Evolutionary conservation across 2,113 vertebrate genomes (phyloP).

Genomic region (Tautogolabrus adspersus): DNA sequence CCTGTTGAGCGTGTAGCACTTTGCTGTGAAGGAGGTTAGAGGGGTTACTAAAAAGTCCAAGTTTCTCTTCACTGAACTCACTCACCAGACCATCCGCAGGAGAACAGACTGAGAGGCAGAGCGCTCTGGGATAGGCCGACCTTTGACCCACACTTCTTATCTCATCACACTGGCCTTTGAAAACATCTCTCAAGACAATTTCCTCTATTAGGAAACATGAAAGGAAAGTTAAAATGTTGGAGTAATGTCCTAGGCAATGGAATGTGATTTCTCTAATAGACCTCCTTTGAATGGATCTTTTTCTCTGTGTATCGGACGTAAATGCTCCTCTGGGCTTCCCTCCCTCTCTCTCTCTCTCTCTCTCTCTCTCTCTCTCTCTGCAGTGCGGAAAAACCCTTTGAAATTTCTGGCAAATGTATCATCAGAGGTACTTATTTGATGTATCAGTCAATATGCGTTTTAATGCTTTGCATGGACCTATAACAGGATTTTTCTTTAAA

Average conservation of each 20-base stretch:
- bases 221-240: conserved; percentile 29
- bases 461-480: conserved; percentile 5
- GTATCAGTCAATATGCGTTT: conserved; percentile 21
- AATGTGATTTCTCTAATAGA: conserved; percentile 34
- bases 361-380: conserved; percentile 4
- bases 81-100: conserved; percentile 24
- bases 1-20: conserved; percentile 32
- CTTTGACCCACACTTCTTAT: conserved; percentile 15
- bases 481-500: conserved; percentile 15
- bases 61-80: conserved; percentile 12
- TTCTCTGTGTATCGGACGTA: conserved; percentile 32
- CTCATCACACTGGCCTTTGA: conserved; percentile 10
- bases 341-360: not conserved
- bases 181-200: conserved; percentile 27
- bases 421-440: conserved; percentile 31
- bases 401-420: conserved; percentile 20
- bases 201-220: conserved; percentile 46
- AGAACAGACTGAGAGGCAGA: conserved; percentile 18
- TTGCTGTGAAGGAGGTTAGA: conserved; percentile 33
- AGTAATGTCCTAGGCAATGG: conserved; percentile 37
- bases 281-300: conserved; percentile 27
- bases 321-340: conserved; percentile 27
- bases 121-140: conserved; percentile 42
- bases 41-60: conserved; percentile 22
- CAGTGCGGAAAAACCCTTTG: conserved; percentile 36